Evolutionary conservation across 2,113 vertebrate genomes (phyloP), one percentile per base, ranked within the genome.

Genomic region (Strix uralensis): DNA sequence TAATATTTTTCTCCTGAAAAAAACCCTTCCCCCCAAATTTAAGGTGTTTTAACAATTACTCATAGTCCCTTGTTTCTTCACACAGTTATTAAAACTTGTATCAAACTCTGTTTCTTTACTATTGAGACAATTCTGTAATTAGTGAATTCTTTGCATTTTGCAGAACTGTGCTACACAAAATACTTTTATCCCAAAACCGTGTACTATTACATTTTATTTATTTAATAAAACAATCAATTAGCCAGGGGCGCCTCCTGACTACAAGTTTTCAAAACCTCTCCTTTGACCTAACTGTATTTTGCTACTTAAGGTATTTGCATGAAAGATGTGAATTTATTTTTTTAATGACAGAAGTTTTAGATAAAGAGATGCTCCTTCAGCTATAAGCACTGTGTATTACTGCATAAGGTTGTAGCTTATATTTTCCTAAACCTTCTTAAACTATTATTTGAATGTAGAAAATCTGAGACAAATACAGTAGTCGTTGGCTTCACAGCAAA

Each of bases 351-450:
- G 15, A 26, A 69, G 18, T 59, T 75, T 58, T 55, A 82, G 30
- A 44, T 52, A 78, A 86, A 84, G 15, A 57, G 36, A 54, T 78
- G 32, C 3, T 57, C 18, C 13, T 27, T 86, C 59, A 81, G 32
- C 18, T 74, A 80, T 9, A 2, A 85, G 29, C 27, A 42, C 26
- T 85, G 47, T 22, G 38, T 36, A 44, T 15, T 77, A 44, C 17
- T 70, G 20, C 1, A 6, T 29, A 58, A 82, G 54, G 85, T 2
- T 69, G 17, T 25, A 58, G 40, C 11, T 89, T 38, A 26, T 7
- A 15, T 79, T 88, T 65, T 92, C 58, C 80, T 65, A 75, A 72
- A 84, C n/a, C 11, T 46, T 94, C n/a, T 87, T 80, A 84, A 34
- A 40, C 30, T 58, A 26, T 16, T 59, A 86, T 29, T 55, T 38